These are phyloP conservation scores for Drosophila rhopaloa DNA, from an alignment of 1,140 invertebrate species.

Conservation along the genomic window DNA sequence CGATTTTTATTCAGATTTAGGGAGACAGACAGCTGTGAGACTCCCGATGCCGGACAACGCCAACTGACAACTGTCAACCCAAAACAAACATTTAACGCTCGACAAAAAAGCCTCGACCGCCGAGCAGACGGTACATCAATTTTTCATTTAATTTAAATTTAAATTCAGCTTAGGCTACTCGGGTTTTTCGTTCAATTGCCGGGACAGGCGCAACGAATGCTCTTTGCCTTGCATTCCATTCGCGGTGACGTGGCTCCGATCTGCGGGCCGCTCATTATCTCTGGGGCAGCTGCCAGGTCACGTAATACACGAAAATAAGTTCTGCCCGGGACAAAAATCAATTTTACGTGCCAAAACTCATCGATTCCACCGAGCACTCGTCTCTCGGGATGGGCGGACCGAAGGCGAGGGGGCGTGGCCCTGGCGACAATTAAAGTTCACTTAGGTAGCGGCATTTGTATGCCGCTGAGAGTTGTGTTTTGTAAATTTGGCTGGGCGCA, in stretches of 20 bases:
- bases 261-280: slow-evolving; percentile 35
- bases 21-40: slow-evolving; percentile 38
- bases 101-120: slow-evolving; percentile 22
- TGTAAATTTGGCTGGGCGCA: slow-evolving; percentile 6
- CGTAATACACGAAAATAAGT: slow-evolving; percentile 47
- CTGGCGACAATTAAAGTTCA: slow-evolving; percentile 51
- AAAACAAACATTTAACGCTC: slow-evolving; percentile 55
- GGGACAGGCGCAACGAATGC: slow-evolving; percentile 64
- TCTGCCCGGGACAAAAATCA: slow-evolving; percentile 40
- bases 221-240: slow-evolving; percentile 73
- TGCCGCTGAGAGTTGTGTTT: slow-evolving; percentile 7
- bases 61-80: slow-evolving; percentile 72
- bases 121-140: slow-evolving; percentile 68
- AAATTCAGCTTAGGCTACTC: slow-evolving; percentile 45
- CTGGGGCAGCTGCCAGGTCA: slow-evolving; percentile 33
- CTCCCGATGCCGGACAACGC: slow-evolving; percentile 70
- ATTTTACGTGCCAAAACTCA: slow-evolving; percentile 45
- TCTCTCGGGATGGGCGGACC: slow-evolving; percentile 2
- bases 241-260: slow-evolving; percentile 57
- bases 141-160: slow-evolving; percentile 75
- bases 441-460: slow-evolving; percentile 36
- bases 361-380: slow-evolving; percentile 19
- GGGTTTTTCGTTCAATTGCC: slow-evolving; percentile 19
- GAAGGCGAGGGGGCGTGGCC: slow-evolving; percentile 34
- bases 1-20: neutral